phyloP scores from a whole-genome alignment of 2,113 vertebrate genomes.

The Microcebus ravelobensis region DNA sequence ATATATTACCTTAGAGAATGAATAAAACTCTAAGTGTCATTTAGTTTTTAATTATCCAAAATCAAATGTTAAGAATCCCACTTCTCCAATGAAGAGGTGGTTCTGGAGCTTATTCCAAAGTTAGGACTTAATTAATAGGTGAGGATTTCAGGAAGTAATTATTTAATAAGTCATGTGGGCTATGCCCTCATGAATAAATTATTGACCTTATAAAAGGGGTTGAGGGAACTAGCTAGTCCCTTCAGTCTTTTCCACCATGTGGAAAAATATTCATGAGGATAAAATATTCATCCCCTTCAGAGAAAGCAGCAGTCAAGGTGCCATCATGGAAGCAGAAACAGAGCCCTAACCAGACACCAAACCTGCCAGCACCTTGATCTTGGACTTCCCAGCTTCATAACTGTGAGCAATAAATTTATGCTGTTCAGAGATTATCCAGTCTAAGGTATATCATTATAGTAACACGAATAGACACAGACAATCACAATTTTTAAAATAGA shows the following conservation, averaged over 20 bases:
- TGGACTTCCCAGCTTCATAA: neutral
- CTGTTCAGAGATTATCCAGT: neutral
- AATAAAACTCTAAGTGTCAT: neutral
- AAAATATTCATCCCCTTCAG: neutral
- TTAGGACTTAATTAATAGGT: neutral
- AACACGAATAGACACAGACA: neutral
- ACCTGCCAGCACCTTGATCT: neutral
- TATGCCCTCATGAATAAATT: neutral
- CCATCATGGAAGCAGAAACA: neutral
- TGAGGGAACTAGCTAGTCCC: neutral
- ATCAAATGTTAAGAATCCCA: conserved; percentile 27
- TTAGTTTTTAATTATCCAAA: conserved; percentile 16
- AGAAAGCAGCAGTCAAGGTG: neutral
- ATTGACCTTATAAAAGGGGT: neutral
- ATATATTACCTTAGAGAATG: conserved; percentile 25
- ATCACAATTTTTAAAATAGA: neutral
- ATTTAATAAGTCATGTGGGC: neutral
- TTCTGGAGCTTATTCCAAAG: neutral
- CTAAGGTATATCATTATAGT: neutral
- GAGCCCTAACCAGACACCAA: neutral
- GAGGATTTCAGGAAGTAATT: neutral
- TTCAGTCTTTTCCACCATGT: neutral
- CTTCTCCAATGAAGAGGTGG: neutral
- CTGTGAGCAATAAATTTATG: neutral
- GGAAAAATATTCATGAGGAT: too few species aligned